phyloP scores from a whole-genome alignment of 2,113 vertebrate genomes.

The Hypanus sabinus region DNA sequence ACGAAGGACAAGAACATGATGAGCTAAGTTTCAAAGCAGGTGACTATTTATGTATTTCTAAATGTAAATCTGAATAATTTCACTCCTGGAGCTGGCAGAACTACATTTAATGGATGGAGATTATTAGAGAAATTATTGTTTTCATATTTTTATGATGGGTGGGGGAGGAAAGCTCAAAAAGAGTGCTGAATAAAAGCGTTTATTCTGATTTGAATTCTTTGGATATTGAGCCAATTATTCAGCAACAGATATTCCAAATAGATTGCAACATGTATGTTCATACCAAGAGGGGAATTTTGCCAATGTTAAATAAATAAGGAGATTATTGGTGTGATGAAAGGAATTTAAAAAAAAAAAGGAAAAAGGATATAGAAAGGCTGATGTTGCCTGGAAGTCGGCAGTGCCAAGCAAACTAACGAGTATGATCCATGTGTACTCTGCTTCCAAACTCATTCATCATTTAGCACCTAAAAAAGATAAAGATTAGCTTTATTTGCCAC shows the following conservation, averaged over 20 bases:
- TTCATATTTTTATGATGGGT: neutral
- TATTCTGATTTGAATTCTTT: neutral
- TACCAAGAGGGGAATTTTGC: neutral
- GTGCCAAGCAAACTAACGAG: no score
- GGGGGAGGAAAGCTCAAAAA: neutral
- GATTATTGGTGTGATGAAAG: neutral
- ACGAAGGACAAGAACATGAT: constrained; percentile 91
- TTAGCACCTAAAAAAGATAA: no score
- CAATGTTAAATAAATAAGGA: neutral
- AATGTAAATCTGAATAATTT: constrained; percentile 9
- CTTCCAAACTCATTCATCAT: no score
- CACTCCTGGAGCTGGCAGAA: neutral
- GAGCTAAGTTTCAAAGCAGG: constrained; percentile 94
- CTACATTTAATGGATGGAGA: no score
- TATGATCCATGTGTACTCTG: no score
- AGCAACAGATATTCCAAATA: neutral
- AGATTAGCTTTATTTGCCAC: no score
- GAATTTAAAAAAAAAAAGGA: neutral
- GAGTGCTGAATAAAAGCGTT: neutral
- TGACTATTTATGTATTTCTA: constrained; percentile 44
- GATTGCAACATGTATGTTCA: neutral
- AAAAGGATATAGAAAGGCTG: neutral
- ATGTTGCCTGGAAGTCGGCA: no score
- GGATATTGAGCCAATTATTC: neutral
- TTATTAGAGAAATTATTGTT: neutral